phyloP scores from a whole-genome alignment of 2,888 invertebrate genomes.

The Stegana nigrithorax region DNA sequence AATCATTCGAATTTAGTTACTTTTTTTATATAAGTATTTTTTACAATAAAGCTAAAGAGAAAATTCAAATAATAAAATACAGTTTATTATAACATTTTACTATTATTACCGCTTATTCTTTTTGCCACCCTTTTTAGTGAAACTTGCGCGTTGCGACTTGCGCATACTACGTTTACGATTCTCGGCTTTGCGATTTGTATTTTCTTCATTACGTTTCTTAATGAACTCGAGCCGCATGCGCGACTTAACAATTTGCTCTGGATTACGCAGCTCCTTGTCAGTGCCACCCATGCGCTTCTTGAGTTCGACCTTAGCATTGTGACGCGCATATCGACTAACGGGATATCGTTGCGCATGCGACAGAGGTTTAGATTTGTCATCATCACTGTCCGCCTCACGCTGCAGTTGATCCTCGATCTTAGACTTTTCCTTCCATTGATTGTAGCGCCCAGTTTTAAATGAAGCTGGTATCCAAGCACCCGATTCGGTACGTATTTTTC shows the following conservation, averaged over 20 bases:
- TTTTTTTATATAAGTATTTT: too few relatives aligned
- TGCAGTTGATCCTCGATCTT: conserved; percentile 67
- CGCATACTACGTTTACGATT: conserved; percentile 66
- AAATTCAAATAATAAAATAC: too few relatives aligned
- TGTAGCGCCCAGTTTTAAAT: conserved; percentile 91
- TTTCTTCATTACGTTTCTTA: conserved; percentile 73
- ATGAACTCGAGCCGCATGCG: conserved; percentile 72
- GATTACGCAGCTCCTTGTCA: conserved; percentile 76
- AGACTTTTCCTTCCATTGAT: conserved; percentile 85
- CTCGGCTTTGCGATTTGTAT: conserved; percentile 67
- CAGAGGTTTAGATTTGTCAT: conserved; percentile 52
- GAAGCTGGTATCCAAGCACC: conserved; percentile 94
- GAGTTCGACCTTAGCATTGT: conserved; percentile 78
- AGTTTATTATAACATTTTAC: too few relatives aligned
- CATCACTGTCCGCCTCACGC: conserved; percentile 61
- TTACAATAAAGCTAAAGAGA: too few relatives aligned
- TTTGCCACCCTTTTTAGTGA: conserved; percentile 28
- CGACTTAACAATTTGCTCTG: conserved; percentile 83
- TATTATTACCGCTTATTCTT: conserved; percentile 15
- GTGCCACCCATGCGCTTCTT: conserved; percentile 69
- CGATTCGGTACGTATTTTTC: conserved; percentile 94
- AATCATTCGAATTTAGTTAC: too few relatives aligned
- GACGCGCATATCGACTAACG: conserved; percentile 81
- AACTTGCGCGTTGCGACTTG: conserved; percentile 51
- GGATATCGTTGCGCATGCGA: conserved; percentile 64